A percentile compares a stretch with the other conserved stretches of the same genome.
phyloP scores from a whole-genome alignment of 1,140 invertebrate species.

The Acromyrmex echinatior region DNA sequence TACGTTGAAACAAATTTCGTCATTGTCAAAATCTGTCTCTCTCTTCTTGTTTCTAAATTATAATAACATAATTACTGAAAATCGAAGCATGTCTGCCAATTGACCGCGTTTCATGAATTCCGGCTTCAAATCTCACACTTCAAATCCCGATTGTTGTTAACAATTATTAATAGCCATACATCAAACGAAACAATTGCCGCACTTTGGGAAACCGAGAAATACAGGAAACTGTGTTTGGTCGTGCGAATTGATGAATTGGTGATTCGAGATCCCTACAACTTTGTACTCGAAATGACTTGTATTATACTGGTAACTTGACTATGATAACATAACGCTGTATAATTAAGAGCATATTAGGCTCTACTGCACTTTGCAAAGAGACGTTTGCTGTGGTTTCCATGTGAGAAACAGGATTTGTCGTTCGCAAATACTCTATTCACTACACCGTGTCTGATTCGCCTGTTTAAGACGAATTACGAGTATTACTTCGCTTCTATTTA shows the following conservation, averaged over 20 bases:
- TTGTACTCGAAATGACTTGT: background rate
- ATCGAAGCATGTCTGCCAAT: background rate
- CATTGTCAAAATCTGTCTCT: background rate
- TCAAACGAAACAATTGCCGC: constrained; percentile 11
- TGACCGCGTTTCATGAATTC: constrained; percentile 4
- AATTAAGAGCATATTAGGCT: constrained; percentile 42
- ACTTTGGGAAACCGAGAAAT: background rate
- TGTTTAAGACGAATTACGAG: background rate
- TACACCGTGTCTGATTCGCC: background rate
- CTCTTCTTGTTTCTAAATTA: background rate
- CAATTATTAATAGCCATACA: constrained; percentile 30
- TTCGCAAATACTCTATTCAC: background rate
- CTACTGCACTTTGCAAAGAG: constrained; percentile 5
- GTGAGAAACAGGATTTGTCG: background rate
- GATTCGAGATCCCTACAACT: background rate
- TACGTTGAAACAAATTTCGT: background rate
- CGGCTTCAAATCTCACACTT: background rate
- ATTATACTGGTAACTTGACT: constrained; percentile 12
- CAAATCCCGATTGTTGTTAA: background rate
- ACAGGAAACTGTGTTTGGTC: background rate
- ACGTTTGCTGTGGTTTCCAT: background rate
- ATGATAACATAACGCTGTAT: constrained; percentile 3
- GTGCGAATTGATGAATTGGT: background rate
- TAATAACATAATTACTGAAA: background rate
- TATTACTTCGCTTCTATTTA: background rate